Evolutionary conservation across 92 coral and sea anemone species (phyloP).

Genomic region (Muricea muricata): DNA sequence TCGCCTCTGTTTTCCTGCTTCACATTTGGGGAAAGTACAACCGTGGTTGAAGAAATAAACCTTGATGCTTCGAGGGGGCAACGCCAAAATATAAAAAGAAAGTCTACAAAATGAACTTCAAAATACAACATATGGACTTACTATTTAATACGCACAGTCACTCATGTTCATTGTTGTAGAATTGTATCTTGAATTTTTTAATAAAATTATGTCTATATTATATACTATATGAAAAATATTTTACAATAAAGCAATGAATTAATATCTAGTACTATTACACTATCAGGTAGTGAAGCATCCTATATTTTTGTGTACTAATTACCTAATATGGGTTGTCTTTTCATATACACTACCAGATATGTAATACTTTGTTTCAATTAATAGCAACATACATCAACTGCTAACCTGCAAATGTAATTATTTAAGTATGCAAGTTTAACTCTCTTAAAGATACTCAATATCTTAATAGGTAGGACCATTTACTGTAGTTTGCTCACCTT

Average conservation of each 20-base stretch:
- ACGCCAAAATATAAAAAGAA: background rate
- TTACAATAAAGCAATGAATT: background rate
- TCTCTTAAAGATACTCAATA: too few species aligned
- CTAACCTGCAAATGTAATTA: too few species aligned
- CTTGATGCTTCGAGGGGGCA: background rate
- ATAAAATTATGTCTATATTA: background rate
- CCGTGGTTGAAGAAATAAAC: constrained; percentile 71
- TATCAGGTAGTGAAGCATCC: too few species aligned
- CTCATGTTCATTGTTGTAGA: background rate
- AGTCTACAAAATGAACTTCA: background rate
- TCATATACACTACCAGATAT: too few species aligned
- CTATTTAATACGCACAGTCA: background rate
- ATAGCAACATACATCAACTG: too few species aligned
- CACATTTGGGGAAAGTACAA: constrained; percentile 99
- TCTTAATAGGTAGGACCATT: too few species aligned
- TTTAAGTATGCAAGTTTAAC: too few species aligned
- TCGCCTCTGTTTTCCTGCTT: constrained; percentile 97
- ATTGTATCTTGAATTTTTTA: background rate
- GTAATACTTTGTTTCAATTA: too few species aligned
- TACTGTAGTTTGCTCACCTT: too few species aligned
- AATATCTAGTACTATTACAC: too few species aligned
- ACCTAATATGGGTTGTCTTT: too few species aligned
- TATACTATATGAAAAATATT: background rate
- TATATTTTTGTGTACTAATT: too few species aligned
- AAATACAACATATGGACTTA: background rate